Evolutionary conservation across 2,797 vertebrate species (phyloP).

Genomic region (Pseudotriccus pelzelni): DNA sequence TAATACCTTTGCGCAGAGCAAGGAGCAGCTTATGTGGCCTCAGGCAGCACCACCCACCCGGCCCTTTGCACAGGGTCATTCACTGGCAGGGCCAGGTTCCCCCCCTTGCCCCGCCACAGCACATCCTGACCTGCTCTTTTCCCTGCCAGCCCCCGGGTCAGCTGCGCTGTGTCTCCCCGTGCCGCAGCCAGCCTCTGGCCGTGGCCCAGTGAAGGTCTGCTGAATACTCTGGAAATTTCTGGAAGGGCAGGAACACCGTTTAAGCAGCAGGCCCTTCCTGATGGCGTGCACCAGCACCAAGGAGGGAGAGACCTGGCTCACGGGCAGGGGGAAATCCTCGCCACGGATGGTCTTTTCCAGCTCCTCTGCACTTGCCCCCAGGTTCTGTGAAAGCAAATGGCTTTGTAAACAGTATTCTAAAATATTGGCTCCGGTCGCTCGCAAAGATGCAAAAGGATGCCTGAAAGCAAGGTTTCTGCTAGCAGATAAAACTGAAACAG

Average conservation of each 20-base stretch:
- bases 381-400: not conserved
- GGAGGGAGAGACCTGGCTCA: not conserved
- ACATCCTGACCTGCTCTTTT: not conserved
- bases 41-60: accelerated
- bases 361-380: not conserved
- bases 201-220: accelerated
- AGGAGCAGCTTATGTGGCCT: not conserved
- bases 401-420: not conserved
- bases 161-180: accelerated
- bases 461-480: not conserved
- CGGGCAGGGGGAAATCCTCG: accelerated
- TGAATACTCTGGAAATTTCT: not conserved
- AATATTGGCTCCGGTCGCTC: accelerated
- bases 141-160: not conserved
- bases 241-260: not conserved
- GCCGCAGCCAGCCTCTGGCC: accelerated
- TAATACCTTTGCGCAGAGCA: not conserved
- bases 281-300: accelerated
- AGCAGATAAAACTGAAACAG: not conserved
- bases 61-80: not conserved
- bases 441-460: not conserved
- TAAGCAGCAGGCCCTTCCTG: not conserved
- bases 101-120: not conserved
- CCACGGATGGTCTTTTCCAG: not conserved
- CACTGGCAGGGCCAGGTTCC: not conserved